phyloP scores from a whole-genome alignment of 1,140 invertebrate species.

The Schlechtendalia chinensis region DNA sequence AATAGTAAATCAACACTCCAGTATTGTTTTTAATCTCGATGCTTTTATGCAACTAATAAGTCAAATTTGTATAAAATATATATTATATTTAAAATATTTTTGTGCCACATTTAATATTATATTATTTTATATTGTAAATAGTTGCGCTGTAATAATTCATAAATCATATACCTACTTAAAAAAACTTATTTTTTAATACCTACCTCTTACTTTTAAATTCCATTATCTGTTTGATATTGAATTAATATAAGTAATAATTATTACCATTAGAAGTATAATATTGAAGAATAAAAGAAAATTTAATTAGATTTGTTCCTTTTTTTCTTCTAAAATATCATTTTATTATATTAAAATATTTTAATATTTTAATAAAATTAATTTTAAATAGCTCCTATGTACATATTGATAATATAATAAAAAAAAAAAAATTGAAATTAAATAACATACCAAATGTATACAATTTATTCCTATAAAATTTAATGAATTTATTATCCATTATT shows the following conservation, averaged over 20 bases:
- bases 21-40: too few relatives aligned
- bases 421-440: too few relatives aligned
- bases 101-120: slow-evolving; percentile 33
- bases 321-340: not conserved
- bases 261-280: not conserved
- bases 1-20: too few relatives aligned
- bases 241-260: not conserved
- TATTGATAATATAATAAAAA: too few relatives aligned
- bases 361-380: too few relatives aligned
- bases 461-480: too few relatives aligned
- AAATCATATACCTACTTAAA: not conserved
- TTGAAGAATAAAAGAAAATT: not conserved
- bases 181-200: not conserved
- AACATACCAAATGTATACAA: too few relatives aligned
- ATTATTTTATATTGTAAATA: slow-evolving; percentile 40
- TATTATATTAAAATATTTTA: too few relatives aligned
- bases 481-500: too few relatives aligned
- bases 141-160: slow-evolving; percentile 19
- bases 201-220: too few relatives aligned
- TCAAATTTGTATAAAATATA: not conserved
- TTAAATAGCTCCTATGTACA: too few relatives aligned
- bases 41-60: not conserved
- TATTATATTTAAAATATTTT: slow-evolving; percentile 26
- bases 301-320: not conserved
- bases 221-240: not conserved